Evolutionary conservation across 2,113 vertebrate genomes (phyloP).

Genomic region (Brachyhypopomus occidentalis): DNA sequence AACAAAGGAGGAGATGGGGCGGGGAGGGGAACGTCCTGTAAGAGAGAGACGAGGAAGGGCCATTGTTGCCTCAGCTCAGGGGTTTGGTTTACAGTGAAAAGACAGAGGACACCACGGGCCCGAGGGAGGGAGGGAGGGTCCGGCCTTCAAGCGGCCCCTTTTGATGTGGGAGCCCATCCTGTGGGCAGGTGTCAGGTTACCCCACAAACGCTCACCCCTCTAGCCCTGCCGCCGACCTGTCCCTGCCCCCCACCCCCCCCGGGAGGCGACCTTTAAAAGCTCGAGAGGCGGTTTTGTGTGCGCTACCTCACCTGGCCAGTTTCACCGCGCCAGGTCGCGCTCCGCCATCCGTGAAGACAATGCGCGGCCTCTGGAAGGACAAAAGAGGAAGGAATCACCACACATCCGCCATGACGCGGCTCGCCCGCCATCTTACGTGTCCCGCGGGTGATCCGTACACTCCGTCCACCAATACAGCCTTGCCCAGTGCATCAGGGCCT

Average conservation of each 20-base stretch:
- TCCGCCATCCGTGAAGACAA: slow-evolving; percentile 48
- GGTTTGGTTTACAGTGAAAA: slow-evolving; percentile 63
- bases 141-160: slow-evolving; percentile 69
- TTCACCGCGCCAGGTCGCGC: slow-evolving; percentile 56
- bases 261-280: slow-evolving; percentile 46
- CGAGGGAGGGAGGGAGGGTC: slow-evolving; percentile 57
- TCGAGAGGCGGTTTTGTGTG: slow-evolving; percentile 49
- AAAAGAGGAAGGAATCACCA: slow-evolving; percentile 22
- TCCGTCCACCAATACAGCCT: not conserved
- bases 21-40: slow-evolving; percentile 51
- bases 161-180: slow-evolving; percentile 70
- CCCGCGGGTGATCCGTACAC: no score
- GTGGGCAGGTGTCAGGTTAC: slow-evolving; percentile 71
- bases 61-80: slow-evolving; percentile 66
- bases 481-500: not conserved
- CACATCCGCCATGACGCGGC: slow-evolving; percentile 12
- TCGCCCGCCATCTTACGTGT: not conserved
- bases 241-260: slow-evolving; percentile 44
- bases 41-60: slow-evolving; percentile 59
- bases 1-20: slow-evolving; percentile 54
- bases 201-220: slow-evolving; percentile 55
- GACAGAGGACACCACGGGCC: slow-evolving; percentile 61
- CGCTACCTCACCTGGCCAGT: slow-evolving; percentile 51
- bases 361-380: slow-evolving; percentile 7
- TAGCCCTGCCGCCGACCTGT: slow-evolving; percentile 40